These are phyloP conservation scores for Pollenia amentaria DNA, from an alignment of 2,888 invertebrate genomes.

Conservation along the genomic window DNA sequence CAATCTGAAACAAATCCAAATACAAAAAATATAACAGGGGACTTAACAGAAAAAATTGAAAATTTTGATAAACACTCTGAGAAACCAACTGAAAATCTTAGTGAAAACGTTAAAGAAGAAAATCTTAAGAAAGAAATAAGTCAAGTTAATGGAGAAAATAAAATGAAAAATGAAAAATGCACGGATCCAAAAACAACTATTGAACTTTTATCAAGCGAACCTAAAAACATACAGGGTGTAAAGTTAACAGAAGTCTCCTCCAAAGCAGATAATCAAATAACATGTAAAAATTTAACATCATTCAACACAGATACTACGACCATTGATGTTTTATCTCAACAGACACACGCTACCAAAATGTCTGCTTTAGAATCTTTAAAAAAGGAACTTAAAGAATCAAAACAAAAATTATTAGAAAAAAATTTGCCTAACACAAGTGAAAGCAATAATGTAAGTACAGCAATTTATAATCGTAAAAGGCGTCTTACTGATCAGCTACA, in stretches of 20 bases:
- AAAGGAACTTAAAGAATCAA: constrained; percentile 63
- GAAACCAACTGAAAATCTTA: neutral
- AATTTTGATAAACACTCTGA: neutral
- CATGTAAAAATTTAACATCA: neutral
- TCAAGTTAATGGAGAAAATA: constrained; percentile 30
- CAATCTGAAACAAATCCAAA: constrained; percentile 37
- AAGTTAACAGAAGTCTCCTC: neutral
- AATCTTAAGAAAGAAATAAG: neutral
- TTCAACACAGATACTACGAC: neutral
- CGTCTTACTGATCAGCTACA: constrained; percentile 77
- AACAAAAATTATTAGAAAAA: constrained; percentile 59
- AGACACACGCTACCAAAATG: constrained; percentile 25
- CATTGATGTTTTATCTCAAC: neutral
- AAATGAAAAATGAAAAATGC: neutral
- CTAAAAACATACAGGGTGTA: neutral
- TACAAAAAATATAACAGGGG: neutral
- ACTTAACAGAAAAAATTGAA: neutral
- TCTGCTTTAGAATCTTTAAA: constrained; percentile 57
- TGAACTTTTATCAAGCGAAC: neutral
- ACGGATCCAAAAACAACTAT: neutral
- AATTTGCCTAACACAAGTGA: neutral
- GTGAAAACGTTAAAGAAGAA: constrained; percentile 10
- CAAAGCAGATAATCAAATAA: neutral
- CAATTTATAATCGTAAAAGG: constrained; percentile 80
- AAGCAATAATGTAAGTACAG: neutral